These are phyloP conservation scores for Cichladusa arquata DNA, from an alignment of 2,113 vertebrate genomes.

Conservation along the genomic window DNA sequence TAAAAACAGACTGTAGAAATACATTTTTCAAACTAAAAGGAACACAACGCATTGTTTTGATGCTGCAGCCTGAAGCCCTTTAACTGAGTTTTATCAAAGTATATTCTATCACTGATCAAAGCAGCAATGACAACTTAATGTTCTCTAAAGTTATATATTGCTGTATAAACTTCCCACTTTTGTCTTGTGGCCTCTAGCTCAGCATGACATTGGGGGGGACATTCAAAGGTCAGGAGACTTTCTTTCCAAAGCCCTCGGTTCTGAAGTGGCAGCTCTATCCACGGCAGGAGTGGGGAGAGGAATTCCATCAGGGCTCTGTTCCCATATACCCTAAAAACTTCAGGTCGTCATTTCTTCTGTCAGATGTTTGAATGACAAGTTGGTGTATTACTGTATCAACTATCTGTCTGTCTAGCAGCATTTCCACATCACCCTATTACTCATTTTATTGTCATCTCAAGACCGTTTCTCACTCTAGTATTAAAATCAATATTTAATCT, in stretches of 20 bases:
- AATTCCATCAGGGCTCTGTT: background rate
- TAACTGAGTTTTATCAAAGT: slow-evolving; percentile 59
- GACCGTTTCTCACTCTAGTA: background rate
- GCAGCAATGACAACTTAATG: slow-evolving; percentile 60
- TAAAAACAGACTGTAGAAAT: slow-evolving; percentile 42
- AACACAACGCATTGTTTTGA: slow-evolving; percentile 52
- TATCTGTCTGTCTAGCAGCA: background rate
- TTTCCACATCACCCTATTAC: background rate
- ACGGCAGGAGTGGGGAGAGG: background rate
- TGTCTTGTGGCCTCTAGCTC: slow-evolving; percentile 25
- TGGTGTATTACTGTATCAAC: background rate
- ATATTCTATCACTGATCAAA: slow-evolving; percentile 60
- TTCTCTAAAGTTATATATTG: slow-evolving; percentile 52
- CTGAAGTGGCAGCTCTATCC: background rate
- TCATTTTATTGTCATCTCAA: background rate
- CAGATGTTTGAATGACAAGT: background rate
- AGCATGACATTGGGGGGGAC: slow-evolving; percentile 32
- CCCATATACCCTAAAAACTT: background rate
- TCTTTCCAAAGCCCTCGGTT: background rate
- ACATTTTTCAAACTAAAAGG: slow-evolving; percentile 39
- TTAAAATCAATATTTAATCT: background rate
- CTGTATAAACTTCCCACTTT: slow-evolving; percentile 56
- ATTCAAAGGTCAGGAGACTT: slow-evolving; percentile 42
- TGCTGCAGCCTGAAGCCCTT: slow-evolving; percentile 52
- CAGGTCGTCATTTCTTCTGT: background rate